Conservation (phyloP, 2,888 invertebrate genomes). For the Eristalis arbustorum region DNA sequence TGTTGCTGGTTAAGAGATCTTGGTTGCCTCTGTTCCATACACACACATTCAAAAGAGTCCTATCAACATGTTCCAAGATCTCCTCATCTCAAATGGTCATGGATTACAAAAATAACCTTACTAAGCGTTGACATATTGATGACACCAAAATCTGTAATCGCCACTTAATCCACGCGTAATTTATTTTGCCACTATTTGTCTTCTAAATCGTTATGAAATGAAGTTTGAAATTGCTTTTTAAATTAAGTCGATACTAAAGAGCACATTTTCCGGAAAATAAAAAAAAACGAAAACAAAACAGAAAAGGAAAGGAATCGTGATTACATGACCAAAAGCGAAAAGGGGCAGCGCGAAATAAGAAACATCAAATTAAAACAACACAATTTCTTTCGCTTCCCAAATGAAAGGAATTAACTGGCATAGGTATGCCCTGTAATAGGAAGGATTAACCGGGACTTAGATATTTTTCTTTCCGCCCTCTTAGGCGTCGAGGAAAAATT, state of each 20-base stretch:
- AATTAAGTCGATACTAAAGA: slow-evolving; percentile 74
- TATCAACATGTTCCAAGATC: too few species aligned
- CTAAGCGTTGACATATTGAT: background rate
- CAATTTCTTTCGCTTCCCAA: slow-evolving; percentile 37
- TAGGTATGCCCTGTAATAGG: slow-evolving; percentile 59
- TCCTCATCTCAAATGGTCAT: too few species aligned
- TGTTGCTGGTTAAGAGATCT: too few species aligned
- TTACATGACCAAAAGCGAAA: slow-evolving; percentile 7
- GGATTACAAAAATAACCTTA: too few species aligned
- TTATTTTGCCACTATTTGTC: slow-evolving; percentile 73
- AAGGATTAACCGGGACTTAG: slow-evolving; percentile 70
- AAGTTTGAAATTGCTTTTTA: slow-evolving; percentile 79
- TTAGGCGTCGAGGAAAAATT: slow-evolving; percentile 69
- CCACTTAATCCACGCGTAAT: background rate
- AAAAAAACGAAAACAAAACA: background rate
- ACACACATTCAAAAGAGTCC: too few species aligned
- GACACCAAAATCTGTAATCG: background rate
- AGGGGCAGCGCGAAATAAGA: background rate
- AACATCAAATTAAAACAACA: slow-evolving; percentile 42
- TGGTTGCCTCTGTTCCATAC: too few species aligned
- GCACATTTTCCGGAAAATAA: slow-evolving; percentile 18
- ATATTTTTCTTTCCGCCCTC: slow-evolving; percentile 65
- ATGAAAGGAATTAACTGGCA: slow-evolving; percentile 55
- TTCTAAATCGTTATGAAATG: slow-evolving; percentile 78
- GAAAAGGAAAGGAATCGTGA: slow-evolving; percentile 28